Evolutionary conservation across 2,888 invertebrate species (phyloP).

Genomic region (Chymomyza fuscimana): DNA sequence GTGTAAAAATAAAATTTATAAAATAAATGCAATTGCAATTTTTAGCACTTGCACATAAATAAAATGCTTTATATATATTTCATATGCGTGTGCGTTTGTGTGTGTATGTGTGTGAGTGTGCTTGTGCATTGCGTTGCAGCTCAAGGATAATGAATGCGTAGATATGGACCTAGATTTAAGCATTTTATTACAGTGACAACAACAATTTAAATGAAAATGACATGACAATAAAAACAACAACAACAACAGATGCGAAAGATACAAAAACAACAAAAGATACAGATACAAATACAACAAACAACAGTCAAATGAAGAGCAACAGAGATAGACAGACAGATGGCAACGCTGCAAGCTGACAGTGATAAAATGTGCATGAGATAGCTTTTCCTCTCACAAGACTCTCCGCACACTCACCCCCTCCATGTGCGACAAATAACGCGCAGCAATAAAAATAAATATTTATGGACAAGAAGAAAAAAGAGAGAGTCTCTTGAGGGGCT

Average conservation of each 20-base stretch:
- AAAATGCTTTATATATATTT: constrained; percentile 46
- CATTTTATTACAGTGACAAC: constrained; percentile 69
- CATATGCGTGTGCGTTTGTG: no score
- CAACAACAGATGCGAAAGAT: not conserved
- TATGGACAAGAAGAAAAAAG: constrained; percentile 36
- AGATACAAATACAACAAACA: not conserved
- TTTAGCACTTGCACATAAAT: constrained; percentile 25
- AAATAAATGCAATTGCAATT: not conserved
- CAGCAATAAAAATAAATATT: constrained; percentile 60
- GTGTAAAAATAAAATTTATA: constrained; percentile 22
- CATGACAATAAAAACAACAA: constrained; percentile 45
- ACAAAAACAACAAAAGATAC: constrained; percentile 1
- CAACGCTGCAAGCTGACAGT: constrained; percentile 37
- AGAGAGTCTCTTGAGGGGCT: not conserved
- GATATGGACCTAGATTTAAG: constrained; percentile 78
- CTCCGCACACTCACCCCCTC: constrained; percentile 1
- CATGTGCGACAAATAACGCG: constrained; percentile 20
- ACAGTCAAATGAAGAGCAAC: not conserved
- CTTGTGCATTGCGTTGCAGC: constrained; percentile 36
- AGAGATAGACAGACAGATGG: not conserved
- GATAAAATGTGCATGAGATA: constrained; percentile 57
- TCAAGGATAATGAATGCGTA: constrained; percentile 79
- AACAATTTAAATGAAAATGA: constrained; percentile 64
- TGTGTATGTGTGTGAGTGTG: constrained; percentile 14
- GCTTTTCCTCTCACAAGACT: constrained; percentile 3